phyloP scores from a whole-genome alignment of 2,797 vertebrate species.

The Crenuchus spilurus region DNA sequence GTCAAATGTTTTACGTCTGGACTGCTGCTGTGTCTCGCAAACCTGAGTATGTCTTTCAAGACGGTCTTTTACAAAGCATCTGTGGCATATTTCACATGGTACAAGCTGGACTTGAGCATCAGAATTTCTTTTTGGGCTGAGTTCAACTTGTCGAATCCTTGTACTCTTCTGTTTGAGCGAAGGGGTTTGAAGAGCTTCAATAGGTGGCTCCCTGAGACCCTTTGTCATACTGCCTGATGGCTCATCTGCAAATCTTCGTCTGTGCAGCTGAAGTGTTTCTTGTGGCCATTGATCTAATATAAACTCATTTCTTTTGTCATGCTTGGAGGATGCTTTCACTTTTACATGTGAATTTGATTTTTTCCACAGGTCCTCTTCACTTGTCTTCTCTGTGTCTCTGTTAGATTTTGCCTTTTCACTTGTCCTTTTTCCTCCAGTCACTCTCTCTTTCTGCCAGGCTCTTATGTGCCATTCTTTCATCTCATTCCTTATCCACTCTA shows the following conservation, averaged over 20 bases:
- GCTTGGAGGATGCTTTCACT: slow-evolving; percentile 7
- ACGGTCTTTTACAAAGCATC: slow-evolving; percentile 74
- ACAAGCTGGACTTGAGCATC: slow-evolving; percentile 46
- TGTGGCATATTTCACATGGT: slow-evolving; percentile 80
- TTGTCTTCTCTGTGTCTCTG: neutral
- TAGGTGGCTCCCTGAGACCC: neutral
- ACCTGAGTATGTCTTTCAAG: slow-evolving; percentile 79
- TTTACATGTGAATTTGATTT: slow-evolving; percentile 6
- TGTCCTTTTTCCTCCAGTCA: slow-evolving; percentile 11
- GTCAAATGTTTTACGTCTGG: slow-evolving; percentile 81
- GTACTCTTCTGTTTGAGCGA: neutral
- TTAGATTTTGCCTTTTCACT: slow-evolving; percentile 22
- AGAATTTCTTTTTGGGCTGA: neutral
- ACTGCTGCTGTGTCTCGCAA: slow-evolving; percentile 75
- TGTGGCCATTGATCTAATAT: neutral
- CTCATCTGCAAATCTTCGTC: neutral
- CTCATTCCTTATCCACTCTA: slow-evolving; percentile 31
- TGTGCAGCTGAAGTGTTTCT: neutral
- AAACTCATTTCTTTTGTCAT: slow-evolving; percentile 1
- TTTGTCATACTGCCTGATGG: slow-evolving; percentile 4
- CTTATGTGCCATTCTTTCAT: slow-evolving; percentile 15
- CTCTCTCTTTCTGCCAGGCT: slow-evolving; percentile 20
- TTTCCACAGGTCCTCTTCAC: slow-evolving; percentile 28
- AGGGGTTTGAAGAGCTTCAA: slow-evolving; percentile 11
- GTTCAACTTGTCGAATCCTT: slow-evolving; percentile 34